Base-by-base conservation (phyloP, 2,888 invertebrate genomes). In the Odontomyia ornata region DNA sequence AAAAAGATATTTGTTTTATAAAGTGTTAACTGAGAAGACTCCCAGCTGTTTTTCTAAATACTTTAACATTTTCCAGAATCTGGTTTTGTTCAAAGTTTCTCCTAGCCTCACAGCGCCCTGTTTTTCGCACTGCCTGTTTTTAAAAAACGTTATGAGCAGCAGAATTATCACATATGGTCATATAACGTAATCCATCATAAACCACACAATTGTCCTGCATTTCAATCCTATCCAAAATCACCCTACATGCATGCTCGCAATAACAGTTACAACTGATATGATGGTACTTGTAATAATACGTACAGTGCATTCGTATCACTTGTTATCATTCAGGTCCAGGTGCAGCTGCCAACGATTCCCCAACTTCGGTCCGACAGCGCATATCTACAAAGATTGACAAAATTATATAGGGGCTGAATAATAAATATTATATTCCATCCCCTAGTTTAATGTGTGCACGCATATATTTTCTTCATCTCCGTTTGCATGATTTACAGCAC, bases 241-340 rank as follows among this genome's bases (percentile, higher is more conserved):
- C 47, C 25, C 69, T 30, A 15, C 9, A 65, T n/a, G 9, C 11
- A 15, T 9, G 1, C 13, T 13, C 25, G 21, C 30, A 18, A 69
- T 25, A 69, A 47, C 47, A 69, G 47, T 25, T 21, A 69, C 69
- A 3, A 69, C 15, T 69, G 25, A 69, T 52, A 69, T 69, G 69
- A 23, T 69, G 69, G 69, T 69, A 43, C 25, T 47, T 46, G 43
- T 9, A 46, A 47, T 46, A 46, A 69, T 30, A 46, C 30, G 72
- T 60, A 30, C 36, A 25, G 73, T 73, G 73, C 73, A 60, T 60
- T 56, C 73, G 36, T 57, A 73, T 73, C 73, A 73, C 73, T 73
- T 73, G 73, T 73, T 73, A 57, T 73, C 73, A 73, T 73, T 57
- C 28, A 57, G 21, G 60, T 73, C 73, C 73, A 60, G 73, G 73